phyloP scores from a whole-genome alignment of 2,888 invertebrate genomes.

The Eilema depressum region DNA sequence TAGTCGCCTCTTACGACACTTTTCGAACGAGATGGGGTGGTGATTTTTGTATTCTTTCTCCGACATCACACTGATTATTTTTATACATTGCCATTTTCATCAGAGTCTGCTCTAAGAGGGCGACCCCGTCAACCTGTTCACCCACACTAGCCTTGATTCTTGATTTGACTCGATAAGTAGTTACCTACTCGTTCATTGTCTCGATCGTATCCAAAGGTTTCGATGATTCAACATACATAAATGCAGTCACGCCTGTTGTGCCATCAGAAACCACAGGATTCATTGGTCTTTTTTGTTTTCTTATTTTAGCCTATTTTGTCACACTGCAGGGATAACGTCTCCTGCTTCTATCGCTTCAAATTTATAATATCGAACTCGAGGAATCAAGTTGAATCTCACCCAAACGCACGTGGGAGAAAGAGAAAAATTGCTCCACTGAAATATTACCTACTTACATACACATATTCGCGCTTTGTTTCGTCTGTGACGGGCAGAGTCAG shows the following conservation, averaged over 20 bases:
- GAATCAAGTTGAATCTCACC: too few species aligned
- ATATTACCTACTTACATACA: too few species aligned
- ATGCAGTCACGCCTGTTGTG: not conserved
- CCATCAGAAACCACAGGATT: not conserved
- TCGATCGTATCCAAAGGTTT: not conserved
- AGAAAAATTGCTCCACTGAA: too few species aligned
- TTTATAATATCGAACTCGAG: too few species aligned
- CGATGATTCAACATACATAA: not conserved
- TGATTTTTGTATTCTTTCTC: too few species aligned
- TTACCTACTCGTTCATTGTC: not conserved
- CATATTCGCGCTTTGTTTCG: not conserved
- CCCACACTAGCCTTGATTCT: not conserved
- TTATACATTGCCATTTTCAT: not conserved
- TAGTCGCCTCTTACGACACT: too few species aligned
- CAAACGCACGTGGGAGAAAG: too few species aligned
- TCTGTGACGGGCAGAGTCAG: too few species aligned
- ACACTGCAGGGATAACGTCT: not conserved
- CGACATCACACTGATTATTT: too few species aligned
- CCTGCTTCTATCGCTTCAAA: too few species aligned
- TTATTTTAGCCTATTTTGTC: not conserved
- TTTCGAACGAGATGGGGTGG: too few species aligned
- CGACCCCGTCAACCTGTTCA: not conserved
- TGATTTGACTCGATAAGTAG: not conserved
- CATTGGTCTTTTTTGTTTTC: not conserved
- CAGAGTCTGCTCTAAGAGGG: not conserved